phyloP scores from a whole-genome alignment of 53 echinoderm and acorn worm genomes.

The Echinometra lucunter region DNA sequence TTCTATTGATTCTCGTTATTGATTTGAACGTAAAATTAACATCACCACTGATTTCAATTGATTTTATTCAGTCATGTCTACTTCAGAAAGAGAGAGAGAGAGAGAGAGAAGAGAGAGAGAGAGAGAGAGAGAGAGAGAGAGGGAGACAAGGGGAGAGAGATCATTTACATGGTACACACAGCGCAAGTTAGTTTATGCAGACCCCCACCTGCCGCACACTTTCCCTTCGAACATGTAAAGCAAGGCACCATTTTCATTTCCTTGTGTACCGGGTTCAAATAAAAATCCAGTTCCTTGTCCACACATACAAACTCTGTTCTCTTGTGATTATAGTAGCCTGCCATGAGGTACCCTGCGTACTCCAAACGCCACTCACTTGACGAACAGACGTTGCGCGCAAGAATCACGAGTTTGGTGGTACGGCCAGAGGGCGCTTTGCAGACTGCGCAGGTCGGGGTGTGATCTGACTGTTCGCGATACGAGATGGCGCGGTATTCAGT shows the following conservation, averaged over 20 bases:
- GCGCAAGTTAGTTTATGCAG: constrained; percentile 75
- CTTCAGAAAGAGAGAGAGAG: too few species aligned
- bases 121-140: too few species aligned
- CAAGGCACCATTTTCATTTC: constrained; percentile 38
- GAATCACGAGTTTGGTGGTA: constrained; percentile 78
- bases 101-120: too few species aligned
- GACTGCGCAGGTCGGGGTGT: constrained; percentile 68
- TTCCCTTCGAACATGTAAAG: constrained; percentile 66
- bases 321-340: constrained; percentile 15
- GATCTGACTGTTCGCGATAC: neutral
- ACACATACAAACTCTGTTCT: constrained; percentile 67
- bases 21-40: too few species aligned
- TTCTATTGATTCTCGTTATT: too few species aligned
- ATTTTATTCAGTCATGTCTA: too few species aligned
- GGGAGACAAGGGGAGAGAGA: too few species aligned
- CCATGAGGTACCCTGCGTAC: constrained; percentile 73
- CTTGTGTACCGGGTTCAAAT: neutral
- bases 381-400: constrained; percentile 74
- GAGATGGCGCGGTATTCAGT: neutral
- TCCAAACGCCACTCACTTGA: constrained; percentile 70
- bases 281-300: constrained; percentile 47
- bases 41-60: too few species aligned
- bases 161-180: constrained; percentile 62
- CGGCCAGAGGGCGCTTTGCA: constrained; percentile 74
- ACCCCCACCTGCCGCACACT: constrained; percentile 51